Evolutionary conservation across 2,888 invertebrate genomes (phyloP).

Genomic region (Rosalia funebris): DNA sequence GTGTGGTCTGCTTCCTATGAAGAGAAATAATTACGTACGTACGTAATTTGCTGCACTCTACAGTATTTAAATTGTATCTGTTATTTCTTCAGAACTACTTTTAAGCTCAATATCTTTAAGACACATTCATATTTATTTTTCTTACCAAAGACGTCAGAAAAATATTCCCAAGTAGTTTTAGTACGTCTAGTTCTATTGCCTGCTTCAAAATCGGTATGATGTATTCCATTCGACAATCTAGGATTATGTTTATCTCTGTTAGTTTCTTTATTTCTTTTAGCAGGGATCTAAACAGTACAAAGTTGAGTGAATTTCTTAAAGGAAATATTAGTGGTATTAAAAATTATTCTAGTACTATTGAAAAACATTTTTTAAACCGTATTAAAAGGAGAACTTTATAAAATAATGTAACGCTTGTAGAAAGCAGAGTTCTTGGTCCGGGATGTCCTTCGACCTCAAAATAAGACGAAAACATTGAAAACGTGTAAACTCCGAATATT

Average conservation of each 20-base stretch:
- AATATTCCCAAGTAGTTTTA: conserved; percentile 75
- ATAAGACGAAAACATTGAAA: too few species aligned
- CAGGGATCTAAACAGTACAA: conserved; percentile 67
- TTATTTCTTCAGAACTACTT: not conserved
- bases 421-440: too few species aligned
- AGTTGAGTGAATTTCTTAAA: too few species aligned
- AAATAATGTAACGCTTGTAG: too few species aligned
- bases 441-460: too few species aligned
- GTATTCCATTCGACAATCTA: conserved; percentile 78
- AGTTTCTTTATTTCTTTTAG: conserved; percentile 81
- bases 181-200: conserved; percentile 82
- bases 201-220: conserved; percentile 70
- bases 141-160: conserved; percentile 72
- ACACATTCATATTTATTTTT: too few species aligned
- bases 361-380: too few species aligned
- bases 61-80: not conserved
- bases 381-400: too few species aligned
- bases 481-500: too few species aligned
- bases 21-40: not conserved
- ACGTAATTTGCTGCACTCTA: not conserved
- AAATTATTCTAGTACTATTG: too few species aligned
- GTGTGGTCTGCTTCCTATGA: not conserved
- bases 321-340: too few species aligned
- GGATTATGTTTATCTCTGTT: conserved; percentile 76
- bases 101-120: not conserved